These are phyloP conservation scores for Lepus europaeus DNA, from an alignment of 2,113 vertebrate genomes.

Conservation along the genomic window DNA sequence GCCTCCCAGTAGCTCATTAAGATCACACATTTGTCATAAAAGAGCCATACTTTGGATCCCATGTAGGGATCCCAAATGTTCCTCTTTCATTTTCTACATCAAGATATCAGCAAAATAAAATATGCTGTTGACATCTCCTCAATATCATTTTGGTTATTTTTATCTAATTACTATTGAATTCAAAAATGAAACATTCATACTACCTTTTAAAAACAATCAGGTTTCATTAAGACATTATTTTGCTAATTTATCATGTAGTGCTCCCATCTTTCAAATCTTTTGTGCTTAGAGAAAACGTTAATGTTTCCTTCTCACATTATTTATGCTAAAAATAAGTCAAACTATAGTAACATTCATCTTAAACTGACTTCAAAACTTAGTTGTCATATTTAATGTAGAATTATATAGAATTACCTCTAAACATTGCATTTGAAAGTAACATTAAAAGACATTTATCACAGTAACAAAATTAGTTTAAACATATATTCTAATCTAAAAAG, in stretches of 20 bases:
- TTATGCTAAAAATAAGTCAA: background rate
- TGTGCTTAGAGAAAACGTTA: background rate
- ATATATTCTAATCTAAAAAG: background rate
- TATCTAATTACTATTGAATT: background rate
- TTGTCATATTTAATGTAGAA: slow-evolving; percentile 8
- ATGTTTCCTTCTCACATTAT: slow-evolving; percentile 13
- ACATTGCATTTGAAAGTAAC: slow-evolving; percentile 53
- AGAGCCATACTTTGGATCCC: slow-evolving; percentile 33
- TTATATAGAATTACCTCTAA: slow-evolving; percentile 1
- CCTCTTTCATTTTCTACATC: background rate
- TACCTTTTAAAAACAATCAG: slow-evolving; percentile 44
- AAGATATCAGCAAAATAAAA: background rate
- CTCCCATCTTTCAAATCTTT: slow-evolving; percentile 25
- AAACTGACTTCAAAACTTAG: slow-evolving; percentile 13
- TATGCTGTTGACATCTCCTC: background rate
- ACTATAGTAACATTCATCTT: slow-evolving; percentile 19
- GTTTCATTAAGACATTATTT: slow-evolving; percentile 28
- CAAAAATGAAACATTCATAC: slow-evolving; percentile 34
- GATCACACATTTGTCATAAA: slow-evolving; percentile 51
- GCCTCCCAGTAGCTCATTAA: slow-evolving; percentile 48
- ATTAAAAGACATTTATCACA: background rate
- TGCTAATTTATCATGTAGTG: background rate
- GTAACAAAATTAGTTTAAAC: slow-evolving; percentile 37
- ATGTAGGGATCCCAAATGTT: slow-evolving; percentile 3
- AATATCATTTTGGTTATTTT: background rate